Evolutionary conservation across 2,888 invertebrate species (phyloP).

Genomic region (Sussaba pulchella): DNA sequence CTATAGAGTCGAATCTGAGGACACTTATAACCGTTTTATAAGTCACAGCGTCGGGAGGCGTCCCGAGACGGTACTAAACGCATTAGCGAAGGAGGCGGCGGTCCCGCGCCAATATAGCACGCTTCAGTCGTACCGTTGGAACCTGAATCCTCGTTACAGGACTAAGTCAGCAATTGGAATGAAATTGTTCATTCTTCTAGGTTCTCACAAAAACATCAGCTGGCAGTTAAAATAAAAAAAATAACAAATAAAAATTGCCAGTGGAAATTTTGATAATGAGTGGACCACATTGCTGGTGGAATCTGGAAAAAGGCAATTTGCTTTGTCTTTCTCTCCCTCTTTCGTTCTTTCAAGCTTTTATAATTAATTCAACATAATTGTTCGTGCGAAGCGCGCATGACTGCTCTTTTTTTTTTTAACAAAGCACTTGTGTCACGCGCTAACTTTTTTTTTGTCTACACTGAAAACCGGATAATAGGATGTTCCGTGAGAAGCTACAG

Average conservation of each 20-base stretch:
- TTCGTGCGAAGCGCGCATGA: background rate
- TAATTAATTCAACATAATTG: background rate
- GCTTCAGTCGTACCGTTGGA: background rate
- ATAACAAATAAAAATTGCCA: background rate
- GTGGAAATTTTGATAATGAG: background rate
- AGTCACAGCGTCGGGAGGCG: background rate
- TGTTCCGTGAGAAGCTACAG: constrained; percentile 2
- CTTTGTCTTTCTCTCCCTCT: background rate
- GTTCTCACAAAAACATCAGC: background rate
- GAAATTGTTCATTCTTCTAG: background rate
- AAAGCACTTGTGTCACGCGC: background rate
- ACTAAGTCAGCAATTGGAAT: constrained; percentile 3
- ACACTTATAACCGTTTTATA: background rate
- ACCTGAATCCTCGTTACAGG: background rate
- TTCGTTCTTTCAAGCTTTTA: background rate
- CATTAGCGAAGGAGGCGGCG: background rate
- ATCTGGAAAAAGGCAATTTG: background rate
- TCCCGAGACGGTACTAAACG: background rate
- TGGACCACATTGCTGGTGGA: background rate
- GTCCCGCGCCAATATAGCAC: background rate
- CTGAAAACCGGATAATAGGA: background rate
- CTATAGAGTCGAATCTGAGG: background rate
- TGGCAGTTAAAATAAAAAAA: no score
- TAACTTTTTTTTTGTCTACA: background rate
- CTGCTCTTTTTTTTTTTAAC: background rate